Conservation (phyloP, 2,113 vertebrate genomes). For the Ursus arctos region DNA sequence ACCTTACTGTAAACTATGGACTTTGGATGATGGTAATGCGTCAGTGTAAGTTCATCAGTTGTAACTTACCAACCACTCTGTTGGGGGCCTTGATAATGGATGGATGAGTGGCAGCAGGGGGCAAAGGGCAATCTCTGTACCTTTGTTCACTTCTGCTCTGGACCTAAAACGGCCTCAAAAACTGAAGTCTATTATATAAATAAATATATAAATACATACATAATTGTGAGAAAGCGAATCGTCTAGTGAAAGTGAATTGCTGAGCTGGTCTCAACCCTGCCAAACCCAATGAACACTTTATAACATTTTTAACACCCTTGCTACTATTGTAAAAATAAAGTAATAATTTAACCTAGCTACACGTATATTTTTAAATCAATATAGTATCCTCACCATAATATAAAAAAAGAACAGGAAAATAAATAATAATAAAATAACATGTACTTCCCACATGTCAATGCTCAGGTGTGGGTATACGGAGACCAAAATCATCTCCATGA, state of each 20-base stretch:
- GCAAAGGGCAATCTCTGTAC: not conserved
- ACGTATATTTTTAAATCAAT: not conserved
- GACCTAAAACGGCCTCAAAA: not conserved
- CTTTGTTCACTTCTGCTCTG: not conserved
- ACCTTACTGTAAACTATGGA: not conserved
- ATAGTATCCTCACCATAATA: not conserved
- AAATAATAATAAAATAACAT: not conserved
- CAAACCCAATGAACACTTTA: not conserved
- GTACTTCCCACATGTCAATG: not conserved
- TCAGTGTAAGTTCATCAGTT: not conserved
- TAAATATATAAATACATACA: not conserved
- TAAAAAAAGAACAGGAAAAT: not conserved
- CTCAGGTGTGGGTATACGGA: not conserved
- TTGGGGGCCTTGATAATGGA: not conserved
- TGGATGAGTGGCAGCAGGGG: not conserved
- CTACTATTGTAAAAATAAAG: not conserved
- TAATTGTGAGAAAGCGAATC: not conserved
- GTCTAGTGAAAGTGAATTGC: too few species aligned
- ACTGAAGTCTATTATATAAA: not conserved
- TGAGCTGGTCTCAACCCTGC: not conserved
- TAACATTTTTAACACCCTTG: not conserved
- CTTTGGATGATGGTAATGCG: not conserved
- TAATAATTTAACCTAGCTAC: not conserved
- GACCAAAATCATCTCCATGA: not conserved
- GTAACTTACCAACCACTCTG: not conserved